A percentile compares a stretch with the other conserved stretches of the same genome.
Evolutionary conservation across 2,113 vertebrate genomes (phyloP).

Genomic region (Phalacrocorax brasilianus): DNA sequence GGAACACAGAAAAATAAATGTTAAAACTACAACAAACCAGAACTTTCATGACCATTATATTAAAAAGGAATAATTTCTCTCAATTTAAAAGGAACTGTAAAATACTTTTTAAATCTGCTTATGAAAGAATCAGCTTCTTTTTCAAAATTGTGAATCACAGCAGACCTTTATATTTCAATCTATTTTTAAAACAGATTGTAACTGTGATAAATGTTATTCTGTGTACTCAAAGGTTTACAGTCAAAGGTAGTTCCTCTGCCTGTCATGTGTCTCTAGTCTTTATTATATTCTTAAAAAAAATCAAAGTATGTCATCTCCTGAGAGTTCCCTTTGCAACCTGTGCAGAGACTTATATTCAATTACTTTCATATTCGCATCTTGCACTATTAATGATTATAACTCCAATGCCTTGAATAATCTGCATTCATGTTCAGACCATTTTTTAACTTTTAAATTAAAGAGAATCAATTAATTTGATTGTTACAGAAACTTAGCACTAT

Average conservation of each 20-base stretch:
- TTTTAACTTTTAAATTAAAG: background rate
- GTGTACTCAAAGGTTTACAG: background rate
- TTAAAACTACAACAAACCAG: background rate
- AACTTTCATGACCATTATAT: background rate
- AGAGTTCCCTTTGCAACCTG: background rate
- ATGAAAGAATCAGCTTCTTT: background rate
- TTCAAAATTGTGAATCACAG: background rate
- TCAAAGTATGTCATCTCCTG: background rate
- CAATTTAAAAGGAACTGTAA: background rate
- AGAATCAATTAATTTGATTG: background rate
- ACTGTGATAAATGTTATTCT: background rate
- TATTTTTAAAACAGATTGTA: background rate
- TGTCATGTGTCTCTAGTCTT: background rate
- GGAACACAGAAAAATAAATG: background rate
- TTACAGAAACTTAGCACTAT: background rate
- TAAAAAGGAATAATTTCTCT: background rate
- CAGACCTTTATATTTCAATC: background rate
- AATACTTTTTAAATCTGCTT: background rate
- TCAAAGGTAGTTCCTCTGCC: background rate
- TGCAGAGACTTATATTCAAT: background rate
- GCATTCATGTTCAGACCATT: background rate
- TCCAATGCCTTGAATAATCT: background rate
- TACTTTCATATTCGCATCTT: background rate
- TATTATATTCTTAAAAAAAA: constrained; percentile 5
- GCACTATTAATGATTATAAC: background rate